Evolutionary conservation across 2,797 vertebrate species (phyloP), one percentile per base, ranked within the genome.

Genomic region (Adrianichthys oophorus): DNA sequence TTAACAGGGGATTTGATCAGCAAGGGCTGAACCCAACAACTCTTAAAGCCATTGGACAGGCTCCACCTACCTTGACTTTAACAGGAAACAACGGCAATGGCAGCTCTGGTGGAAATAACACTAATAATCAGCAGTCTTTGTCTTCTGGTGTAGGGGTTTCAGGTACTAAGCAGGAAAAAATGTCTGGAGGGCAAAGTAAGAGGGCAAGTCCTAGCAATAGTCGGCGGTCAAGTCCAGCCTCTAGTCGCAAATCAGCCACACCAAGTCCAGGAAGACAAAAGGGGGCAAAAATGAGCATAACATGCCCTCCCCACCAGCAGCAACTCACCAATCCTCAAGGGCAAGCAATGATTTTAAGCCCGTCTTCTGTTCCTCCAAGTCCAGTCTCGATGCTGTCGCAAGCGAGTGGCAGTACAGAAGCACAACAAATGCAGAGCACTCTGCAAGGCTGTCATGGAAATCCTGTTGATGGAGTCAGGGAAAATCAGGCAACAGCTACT

Each of bases 1-100:
- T 97, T 75, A 98, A 92, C 55, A 92, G 96, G 80, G 97, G 96
- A 40, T 98, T 99, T 91, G 98, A 99, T 87, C 97, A 99, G 74
- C 97, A 99, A 82, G 98, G 98, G 80, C 92, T 99, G 70, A 99
- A 99, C 80, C 98, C 98, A 78, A 99, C 98, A 70, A 99, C 98
- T 72, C 85, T 99, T 57, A 99, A 99, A 91, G 98, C 97, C 62
- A 99, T 99, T 40, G 98, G 98, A 17, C 98, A 99, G 87, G 97
- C 95, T 45, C 98, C 97, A 53, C 94, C 95, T 41, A 95, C 84
- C 85, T 87, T 98, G 72, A 85, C 89, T 72, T 75, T 93, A 56
- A 65, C 85, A 44, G 87, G 89, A 54, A 91, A 92, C 79, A 97
- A 89, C 82, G 95, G 80, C 76, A 86, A 83, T 45, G 80, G 86